Evolutionary conservation across 2,797 vertebrate species (phyloP).

Genomic region (Tenualosa ilisha): DNA sequence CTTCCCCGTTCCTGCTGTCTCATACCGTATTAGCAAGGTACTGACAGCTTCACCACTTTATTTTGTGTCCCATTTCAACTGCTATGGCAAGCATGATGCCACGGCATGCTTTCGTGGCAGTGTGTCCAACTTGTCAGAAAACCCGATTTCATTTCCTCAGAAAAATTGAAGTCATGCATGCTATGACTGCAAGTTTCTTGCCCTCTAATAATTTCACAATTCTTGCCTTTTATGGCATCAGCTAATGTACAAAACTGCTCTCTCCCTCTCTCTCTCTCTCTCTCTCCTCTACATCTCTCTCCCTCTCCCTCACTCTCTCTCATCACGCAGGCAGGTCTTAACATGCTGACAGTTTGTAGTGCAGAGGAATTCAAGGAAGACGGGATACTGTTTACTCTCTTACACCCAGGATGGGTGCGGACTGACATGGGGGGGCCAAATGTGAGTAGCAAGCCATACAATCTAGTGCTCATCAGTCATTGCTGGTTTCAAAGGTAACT

Average conservation of each 20-base stretch:
- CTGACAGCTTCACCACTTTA: background rate
- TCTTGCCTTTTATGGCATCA: background rate
- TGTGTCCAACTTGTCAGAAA: background rate
- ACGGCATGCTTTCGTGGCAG: background rate
- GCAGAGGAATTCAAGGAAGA: conserved; percentile 53
- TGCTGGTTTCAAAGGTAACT: background rate
- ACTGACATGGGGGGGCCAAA: conserved; percentile 58
- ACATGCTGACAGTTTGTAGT: conserved; percentile 58
- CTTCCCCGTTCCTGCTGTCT: conserved; percentile 42
- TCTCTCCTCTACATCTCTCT: background rate
- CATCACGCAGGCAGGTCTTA: conserved; percentile 46
- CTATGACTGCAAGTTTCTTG: background rate
- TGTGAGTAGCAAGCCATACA: conserved; percentile 41
- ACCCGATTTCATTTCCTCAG: background rate
- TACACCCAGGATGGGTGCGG: conserved; percentile 60
- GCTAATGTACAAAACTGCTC: background rate
- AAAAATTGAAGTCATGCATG: background rate
- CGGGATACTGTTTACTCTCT: conserved; percentile 56
- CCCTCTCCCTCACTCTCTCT: background rate
- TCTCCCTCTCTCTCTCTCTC: background rate
- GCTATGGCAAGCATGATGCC: background rate
- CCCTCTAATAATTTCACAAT: background rate
- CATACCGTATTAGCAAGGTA: conserved; percentile 74
- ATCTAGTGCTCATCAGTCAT: background rate
- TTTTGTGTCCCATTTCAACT: background rate